Base-by-base conservation (phyloP, 2,113 vertebrate species). In the Aldabrachelys gigantea region DNA sequence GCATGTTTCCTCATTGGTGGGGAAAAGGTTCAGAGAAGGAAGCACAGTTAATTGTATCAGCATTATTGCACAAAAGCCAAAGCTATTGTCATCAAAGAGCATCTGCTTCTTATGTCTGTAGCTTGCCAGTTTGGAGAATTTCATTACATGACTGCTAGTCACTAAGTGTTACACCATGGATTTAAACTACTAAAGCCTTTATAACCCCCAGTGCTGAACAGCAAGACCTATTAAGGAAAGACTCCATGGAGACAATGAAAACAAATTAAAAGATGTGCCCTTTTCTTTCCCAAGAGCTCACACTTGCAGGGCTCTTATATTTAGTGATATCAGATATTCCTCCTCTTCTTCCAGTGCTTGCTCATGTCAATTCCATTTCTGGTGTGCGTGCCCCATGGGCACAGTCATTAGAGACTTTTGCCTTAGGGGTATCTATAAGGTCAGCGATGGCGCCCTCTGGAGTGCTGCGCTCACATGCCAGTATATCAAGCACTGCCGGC, bases 231-330 rank as follows among this genome's bases (percentile, higher is more conserved):
- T 90, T 85, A 84, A 72, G 84, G 84, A 94, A 87, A 17, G 79
- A 22, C 90, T 91, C 88, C 91, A 24, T 90, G 89, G 92, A 65
- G 35, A 85, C 49, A 88, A 78, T 85, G 38, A 75, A 75, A 69
- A 35, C 17, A 31, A 62, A 62, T 62, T 29, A 29, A 62, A 11
- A 62, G 57, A 62, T 62, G 57, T 62, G 57, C 29, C 57, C 25
- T 62, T 84, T 86, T 93, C 82, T 76, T 17, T 21, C n/a, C 19
- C 65, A 72, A 72, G 65, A 38, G 72, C 72, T 41, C 38, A 41
- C 21, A 13, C 29, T 69, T 35, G 62, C 35, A n/a, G 31, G 62
- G 62, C 27, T 59, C 57, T 59, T 59, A 14, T 29, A 31, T 59
- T 59, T 59, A 31, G 5, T 69, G 62, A 69, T 69, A 69, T 31